A percentile compares a stretch with the other conserved stretches of the same genome.
These are phyloP conservation scores for Papilio protenor DNA, from an alignment of 2,888 invertebrate species.

Conservation along the genomic window DNA sequence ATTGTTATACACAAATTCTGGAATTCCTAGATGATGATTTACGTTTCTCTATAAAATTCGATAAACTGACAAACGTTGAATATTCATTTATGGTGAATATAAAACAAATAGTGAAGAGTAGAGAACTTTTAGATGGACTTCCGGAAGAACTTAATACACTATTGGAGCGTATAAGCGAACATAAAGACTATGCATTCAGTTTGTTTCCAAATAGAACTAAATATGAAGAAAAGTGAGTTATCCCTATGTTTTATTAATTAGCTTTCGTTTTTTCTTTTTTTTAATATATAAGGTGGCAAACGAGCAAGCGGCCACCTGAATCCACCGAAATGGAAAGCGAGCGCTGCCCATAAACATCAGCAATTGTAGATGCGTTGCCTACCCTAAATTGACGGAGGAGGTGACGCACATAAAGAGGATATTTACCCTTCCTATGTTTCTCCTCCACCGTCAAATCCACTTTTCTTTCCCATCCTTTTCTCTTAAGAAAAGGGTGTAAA, in stretches of 20 bases:
- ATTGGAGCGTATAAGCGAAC: constrained; percentile 2
- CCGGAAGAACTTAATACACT: background rate
- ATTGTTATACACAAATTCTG: constrained; percentile 19
- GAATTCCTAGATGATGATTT: constrained; percentile 25
- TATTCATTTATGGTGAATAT: constrained; percentile 30
- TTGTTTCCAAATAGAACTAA: constrained; percentile 17
- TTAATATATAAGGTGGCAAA: too few species aligned
- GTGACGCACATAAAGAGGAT: too few species aligned
- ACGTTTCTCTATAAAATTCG: constrained; percentile 19
- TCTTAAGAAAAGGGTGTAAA: too few species aligned
- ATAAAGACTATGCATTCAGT: constrained; percentile 22
- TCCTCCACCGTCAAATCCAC: too few species aligned
- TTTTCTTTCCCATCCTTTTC: too few species aligned
- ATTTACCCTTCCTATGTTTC: too few species aligned
- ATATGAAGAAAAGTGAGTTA: constrained; percentile 37
- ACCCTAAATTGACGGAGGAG: too few species aligned
- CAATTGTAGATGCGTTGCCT: too few species aligned
- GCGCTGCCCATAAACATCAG: too few species aligned
- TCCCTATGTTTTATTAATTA: background rate
- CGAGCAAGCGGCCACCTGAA: too few species aligned
- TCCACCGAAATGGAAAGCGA: too few species aligned
- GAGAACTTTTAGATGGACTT: background rate
- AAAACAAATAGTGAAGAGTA: constrained; percentile 32
- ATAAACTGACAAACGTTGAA: constrained; percentile 7
- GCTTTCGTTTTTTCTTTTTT: too few species aligned